These are phyloP conservation scores for Heliangelus exortis DNA, from an alignment of 2,797 vertebrate species.

Conservation along the genomic window DNA sequence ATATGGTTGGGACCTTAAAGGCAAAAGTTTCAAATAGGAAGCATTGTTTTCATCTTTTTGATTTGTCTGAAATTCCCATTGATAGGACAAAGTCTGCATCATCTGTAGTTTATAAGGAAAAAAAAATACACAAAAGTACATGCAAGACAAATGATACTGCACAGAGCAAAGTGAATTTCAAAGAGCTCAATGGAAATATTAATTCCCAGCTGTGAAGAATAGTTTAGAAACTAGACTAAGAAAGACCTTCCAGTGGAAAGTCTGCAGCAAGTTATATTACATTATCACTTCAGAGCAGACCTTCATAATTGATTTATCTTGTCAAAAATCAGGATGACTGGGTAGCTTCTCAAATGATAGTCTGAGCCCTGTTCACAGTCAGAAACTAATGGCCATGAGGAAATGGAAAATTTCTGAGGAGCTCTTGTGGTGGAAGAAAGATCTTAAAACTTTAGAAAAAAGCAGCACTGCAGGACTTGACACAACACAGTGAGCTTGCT, in stretches of 20 bases:
- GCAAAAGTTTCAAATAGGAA: background rate
- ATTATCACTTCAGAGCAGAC: conserved; percentile 42
- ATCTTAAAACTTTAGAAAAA: background rate
- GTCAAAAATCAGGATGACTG: conserved; percentile 9
- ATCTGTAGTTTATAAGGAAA: background rate
- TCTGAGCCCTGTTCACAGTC: background rate
- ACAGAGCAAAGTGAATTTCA: background rate
- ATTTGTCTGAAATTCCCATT: background rate
- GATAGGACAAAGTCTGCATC: background rate
- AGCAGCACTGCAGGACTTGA: background rate
- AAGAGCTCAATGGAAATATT: background rate
- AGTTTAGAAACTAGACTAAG: background rate
- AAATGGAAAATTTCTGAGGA: conserved; percentile 22
- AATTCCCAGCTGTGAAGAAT: conserved; percentile 6
- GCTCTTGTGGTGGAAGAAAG: background rate
- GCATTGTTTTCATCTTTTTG: background rate
- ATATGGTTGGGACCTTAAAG: background rate
- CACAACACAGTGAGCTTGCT: background rate
- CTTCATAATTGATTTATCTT: conserved; percentile 22
- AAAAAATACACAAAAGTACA: background rate
- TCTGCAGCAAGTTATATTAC: conserved; percentile 29
- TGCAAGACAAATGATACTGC: background rate
- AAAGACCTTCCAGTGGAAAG: background rate
- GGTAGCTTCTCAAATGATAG: background rate
- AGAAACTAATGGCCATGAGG: background rate